Conservation (phyloP, 37 sponge, comb jelly and placozoan species). For the Halichondria panicea region DNA sequence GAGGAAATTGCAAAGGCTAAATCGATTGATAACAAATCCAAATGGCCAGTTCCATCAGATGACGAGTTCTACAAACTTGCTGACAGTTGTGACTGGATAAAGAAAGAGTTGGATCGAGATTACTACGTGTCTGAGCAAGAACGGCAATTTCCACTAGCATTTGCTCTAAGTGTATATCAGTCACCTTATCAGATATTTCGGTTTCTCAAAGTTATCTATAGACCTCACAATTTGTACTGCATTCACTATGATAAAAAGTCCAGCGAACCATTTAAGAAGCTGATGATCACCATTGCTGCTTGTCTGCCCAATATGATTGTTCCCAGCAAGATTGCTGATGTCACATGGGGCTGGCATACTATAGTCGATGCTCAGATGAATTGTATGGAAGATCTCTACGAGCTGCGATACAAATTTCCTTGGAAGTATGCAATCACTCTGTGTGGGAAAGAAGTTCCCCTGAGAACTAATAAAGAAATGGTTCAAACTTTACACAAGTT, state of each 20-base stretch:
- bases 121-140: slow-evolving; percentile 24
- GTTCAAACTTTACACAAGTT: slow-evolving; percentile 24
- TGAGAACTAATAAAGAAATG: slow-evolving; percentile 57
- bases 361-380: slow-evolving; percentile 33
- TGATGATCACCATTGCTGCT: slow-evolving; percentile 13
- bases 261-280: neutral
- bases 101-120: no score
- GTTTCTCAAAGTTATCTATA: slow-evolving; percentile 22
- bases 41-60: no score
- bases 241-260: slow-evolving; percentile 33
- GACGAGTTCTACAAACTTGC: no score
- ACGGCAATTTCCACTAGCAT: slow-evolving; percentile 26
- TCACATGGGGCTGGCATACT: slow-evolving; percentile 12
- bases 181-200: slow-evolving; percentile 22
- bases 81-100: no score
- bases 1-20: no score
- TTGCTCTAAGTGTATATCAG: slow-evolving; percentile 5
- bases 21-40: no score
- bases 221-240: slow-evolving; percentile 42
- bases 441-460: slow-evolving; percentile 59
- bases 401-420: neutral
- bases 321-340: neutral
- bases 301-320: slow-evolving; percentile 34
- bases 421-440: slow-evolving; percentile 66
- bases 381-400: slow-evolving; percentile 22